Evolutionary conservation across 2,888 invertebrate species (phyloP).

Genomic region (Branchellion lobata): DNA sequence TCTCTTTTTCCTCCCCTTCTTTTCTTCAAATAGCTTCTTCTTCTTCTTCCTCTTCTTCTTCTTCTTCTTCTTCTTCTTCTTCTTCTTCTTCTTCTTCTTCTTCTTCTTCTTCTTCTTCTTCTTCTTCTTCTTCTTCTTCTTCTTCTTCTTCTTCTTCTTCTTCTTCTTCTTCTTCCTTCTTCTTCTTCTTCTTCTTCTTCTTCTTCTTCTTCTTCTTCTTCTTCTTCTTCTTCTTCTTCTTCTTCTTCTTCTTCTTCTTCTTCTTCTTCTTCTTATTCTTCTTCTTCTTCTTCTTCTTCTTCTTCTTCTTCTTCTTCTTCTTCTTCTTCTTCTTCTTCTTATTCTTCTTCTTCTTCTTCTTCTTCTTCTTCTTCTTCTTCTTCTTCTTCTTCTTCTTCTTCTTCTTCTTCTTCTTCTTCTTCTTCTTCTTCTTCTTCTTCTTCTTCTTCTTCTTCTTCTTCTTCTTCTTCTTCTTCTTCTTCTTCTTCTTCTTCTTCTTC

Average conservation of each 20-base stretch:
- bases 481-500: neutral
- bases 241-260: neutral
- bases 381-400: neutral
- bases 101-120: neutral
- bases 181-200: neutral
- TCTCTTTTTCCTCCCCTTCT: neutral
- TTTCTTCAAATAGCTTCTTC: neutral
- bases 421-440: neutral
- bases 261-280: too few species aligned
- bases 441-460: neutral
- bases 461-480: neutral
- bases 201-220: neutral
- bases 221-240: neutral
- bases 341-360: too few species aligned
- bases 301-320: neutral
- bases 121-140: neutral
- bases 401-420: neutral
- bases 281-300: neutral
- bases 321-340: too few species aligned
- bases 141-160: neutral
- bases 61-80: neutral
- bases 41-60: neutral
- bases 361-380: neutral
- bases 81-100: neutral
- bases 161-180: neutral